These are phyloP conservation scores for Tetragonisca angustula DNA, from an alignment of 2,888 invertebrate genomes.

Conservation along the genomic window DNA sequence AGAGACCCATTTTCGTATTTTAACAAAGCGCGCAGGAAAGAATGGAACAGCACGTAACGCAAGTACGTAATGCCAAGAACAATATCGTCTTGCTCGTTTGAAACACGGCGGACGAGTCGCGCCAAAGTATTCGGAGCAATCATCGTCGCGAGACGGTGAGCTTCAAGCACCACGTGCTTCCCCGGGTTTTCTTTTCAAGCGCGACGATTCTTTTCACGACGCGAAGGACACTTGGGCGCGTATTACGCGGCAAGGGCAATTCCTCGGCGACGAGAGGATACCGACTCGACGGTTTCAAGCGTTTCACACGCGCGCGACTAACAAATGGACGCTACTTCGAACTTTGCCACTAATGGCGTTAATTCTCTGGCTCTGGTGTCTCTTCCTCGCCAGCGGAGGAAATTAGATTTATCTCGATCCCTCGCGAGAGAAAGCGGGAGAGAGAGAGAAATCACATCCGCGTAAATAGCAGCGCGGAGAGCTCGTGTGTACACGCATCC, in stretches of 20 bases:
- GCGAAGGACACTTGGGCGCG: neutral
- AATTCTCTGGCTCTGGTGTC: conserved; percentile 20
- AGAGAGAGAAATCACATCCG: conserved; percentile 50
- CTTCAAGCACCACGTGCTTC: too few relatives aligned
- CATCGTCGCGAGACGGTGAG: neutral
- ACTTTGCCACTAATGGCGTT: conserved; percentile 56
- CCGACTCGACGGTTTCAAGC: conserved; percentile 15
- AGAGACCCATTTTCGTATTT: neutral
- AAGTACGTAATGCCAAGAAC: neutral
- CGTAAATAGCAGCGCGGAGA: conserved; percentile 50
- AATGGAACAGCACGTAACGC: neutral
- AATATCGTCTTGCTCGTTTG: neutral
- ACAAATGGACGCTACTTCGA: conserved; percentile 51
- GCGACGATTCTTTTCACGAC: neutral
- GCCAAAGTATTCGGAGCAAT: neutral
- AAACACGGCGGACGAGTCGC: neutral
- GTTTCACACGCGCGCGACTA: conserved; percentile 20
- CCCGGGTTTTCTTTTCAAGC: neutral
- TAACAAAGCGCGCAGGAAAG: neutral
- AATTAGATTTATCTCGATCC: conserved; percentile 64
- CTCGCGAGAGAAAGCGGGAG: conserved; percentile 5
- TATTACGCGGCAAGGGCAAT: conserved; percentile 23
- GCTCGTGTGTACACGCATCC: conserved; percentile 12
- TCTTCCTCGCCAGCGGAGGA: conserved; percentile 11
- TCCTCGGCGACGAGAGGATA: conserved; percentile 32